Conservation (phyloP, 2,113 vertebrate species). For the Salvator merianae region DNA sequence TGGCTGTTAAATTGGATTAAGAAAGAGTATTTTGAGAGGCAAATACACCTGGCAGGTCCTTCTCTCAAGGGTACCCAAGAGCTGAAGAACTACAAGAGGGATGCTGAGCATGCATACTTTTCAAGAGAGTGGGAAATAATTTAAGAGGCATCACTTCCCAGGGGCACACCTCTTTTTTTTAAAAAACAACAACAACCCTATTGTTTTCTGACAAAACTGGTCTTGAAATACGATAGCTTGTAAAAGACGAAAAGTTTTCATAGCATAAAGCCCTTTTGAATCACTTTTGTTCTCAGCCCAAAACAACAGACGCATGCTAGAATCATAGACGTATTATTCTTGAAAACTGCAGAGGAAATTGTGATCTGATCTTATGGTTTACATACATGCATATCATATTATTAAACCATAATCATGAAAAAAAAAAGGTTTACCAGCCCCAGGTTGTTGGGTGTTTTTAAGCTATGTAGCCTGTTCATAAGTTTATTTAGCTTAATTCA, state of each 20-base stretch:
- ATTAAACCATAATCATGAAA: background rate
- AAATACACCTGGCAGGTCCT: background rate
- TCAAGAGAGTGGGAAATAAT: background rate
- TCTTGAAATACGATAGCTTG: background rate
- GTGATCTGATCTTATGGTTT: background rate
- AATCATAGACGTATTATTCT: background rate
- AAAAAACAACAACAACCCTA: too few relatives aligned
- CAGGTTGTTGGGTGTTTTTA: background rate
- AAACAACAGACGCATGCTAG: background rate
- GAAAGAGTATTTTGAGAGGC: constrained; percentile 45
- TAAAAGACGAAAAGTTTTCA: background rate
- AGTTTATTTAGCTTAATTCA: background rate
- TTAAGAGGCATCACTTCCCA: background rate
- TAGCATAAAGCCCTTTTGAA: background rate
- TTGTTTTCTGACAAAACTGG: background rate
- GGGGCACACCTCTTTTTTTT: background rate
- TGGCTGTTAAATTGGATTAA: constrained; percentile 58
- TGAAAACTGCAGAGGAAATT: background rate
- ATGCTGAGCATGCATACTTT: background rate
- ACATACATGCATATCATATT: background rate
- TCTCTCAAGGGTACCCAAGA: background rate
- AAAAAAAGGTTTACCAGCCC: background rate
- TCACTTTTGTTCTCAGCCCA: background rate
- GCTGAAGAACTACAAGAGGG: background rate
- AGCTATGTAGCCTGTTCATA: background rate